Evolutionary conservation across 2,113 vertebrate species (phyloP).

Genomic region (Coptodon bakossiorum): DNA sequence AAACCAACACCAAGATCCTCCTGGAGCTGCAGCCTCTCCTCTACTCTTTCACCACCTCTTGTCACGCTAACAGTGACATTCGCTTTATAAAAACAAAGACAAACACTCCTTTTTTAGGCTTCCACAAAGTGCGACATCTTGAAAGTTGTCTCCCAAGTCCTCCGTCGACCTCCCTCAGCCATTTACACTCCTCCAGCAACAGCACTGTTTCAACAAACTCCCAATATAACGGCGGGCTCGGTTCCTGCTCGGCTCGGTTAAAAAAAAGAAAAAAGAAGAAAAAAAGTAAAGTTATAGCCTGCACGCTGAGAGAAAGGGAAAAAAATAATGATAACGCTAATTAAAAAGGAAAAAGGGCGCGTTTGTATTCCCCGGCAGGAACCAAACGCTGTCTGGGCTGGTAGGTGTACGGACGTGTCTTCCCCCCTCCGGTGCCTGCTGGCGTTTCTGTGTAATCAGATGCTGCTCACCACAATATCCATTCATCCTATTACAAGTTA

Average conservation of each 20-base stretch:
- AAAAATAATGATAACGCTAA: not conserved
- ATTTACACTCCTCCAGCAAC: not conserved
- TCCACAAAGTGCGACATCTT: not conserved
- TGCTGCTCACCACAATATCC: slow-evolving; percentile 60
- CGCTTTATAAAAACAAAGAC: not conserved
- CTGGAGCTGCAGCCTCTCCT: not conserved
- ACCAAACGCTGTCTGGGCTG: not conserved
- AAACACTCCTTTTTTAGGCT: not conserved
- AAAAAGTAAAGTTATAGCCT: not conserved
- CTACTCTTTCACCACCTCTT: not conserved
- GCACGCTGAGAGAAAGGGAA: not conserved
- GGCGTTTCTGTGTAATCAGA: slow-evolving; percentile 61
- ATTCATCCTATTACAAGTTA: slow-evolving; percentile 76
- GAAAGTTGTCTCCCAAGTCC: not conserved
- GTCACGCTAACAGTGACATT: not conserved
- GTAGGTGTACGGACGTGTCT: not conserved
- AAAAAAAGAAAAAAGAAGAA: not conserved
- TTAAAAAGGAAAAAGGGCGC: not conserved
- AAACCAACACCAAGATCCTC: not conserved
- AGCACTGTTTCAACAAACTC: not conserved
- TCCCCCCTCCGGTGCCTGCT: not conserved
- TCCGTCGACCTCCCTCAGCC: not conserved
- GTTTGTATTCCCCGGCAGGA: not conserved
- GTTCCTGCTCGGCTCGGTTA: not conserved
- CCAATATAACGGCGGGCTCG: not conserved